phyloP scores from a whole-genome alignment of 2,797 vertebrate species.

The Phoxinus dragarum region DNA sequence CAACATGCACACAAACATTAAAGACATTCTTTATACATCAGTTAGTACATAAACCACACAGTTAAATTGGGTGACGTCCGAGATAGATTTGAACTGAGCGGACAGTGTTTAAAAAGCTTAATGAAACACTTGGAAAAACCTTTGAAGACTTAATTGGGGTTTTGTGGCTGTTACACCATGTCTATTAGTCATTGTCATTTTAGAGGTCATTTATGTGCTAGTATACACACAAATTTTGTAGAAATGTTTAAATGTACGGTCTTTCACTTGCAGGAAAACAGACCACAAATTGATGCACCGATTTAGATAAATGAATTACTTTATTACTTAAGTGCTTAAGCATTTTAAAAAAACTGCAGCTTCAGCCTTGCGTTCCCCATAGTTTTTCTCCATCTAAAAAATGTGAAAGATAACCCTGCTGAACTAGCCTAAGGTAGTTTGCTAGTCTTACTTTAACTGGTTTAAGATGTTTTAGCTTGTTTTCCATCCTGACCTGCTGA shows the following conservation, averaged over 20 bases:
- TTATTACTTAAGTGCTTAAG: not conserved
- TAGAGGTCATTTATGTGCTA: not conserved
- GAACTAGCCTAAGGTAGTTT: slow-evolving; percentile 12
- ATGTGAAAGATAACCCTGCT: too few relatives aligned
- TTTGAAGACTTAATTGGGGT: slow-evolving; percentile 16
- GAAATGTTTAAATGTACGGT: not conserved
- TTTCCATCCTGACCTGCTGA: not conserved
- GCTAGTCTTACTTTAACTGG: not conserved
- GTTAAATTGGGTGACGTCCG: not conserved
- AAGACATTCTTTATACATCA: slow-evolving; percentile 16
- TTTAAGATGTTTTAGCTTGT: slow-evolving; percentile 10
- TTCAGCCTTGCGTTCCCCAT: not conserved
- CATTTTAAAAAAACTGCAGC: not conserved
- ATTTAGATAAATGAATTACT: not conserved
- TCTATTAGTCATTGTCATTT: not conserved
- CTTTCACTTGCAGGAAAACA: not conserved
- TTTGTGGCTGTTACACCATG: not conserved
- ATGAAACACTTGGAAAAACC: not conserved
- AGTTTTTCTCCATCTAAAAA: not conserved
- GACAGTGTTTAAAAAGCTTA: not conserved
- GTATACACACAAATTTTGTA: not conserved
- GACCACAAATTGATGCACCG: not conserved
- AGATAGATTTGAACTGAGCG: not conserved
- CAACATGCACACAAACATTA: slow-evolving; percentile 48
- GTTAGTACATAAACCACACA: slow-evolving; percentile 11